phyloP scores from a whole-genome alignment of 2,888 invertebrate species.

The Physocephala rufipes region DNA sequence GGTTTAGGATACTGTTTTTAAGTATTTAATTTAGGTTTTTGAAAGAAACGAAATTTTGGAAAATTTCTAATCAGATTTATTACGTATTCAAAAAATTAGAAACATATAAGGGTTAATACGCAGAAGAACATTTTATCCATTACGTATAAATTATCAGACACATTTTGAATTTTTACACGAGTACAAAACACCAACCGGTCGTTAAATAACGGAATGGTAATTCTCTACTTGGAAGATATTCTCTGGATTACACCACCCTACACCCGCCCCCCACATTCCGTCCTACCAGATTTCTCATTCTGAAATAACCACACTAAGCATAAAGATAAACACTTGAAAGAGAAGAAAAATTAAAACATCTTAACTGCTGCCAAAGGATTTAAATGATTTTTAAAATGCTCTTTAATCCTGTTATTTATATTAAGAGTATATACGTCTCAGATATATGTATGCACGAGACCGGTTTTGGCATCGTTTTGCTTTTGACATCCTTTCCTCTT shows the following conservation, averaged over 20 bases:
- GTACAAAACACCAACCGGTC: no score
- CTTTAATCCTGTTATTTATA: constrained; percentile 27
- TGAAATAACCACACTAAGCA: background rate
- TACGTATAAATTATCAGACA: no score
- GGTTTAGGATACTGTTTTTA: no score
- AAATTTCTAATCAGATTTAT: no score
- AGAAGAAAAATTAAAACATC: constrained; percentile 18
- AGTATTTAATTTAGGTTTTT: no score
- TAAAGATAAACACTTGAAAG: constrained; percentile 25
- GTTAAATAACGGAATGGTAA: no score
- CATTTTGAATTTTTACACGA: no score
- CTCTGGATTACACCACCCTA: background rate
- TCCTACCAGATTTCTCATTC: background rate
- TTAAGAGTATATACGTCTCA: background rate
- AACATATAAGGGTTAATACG: no score
- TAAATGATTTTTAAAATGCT: constrained; percentile 31
- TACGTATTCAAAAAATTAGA: no score
- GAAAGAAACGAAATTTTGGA: no score
- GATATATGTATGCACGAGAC: constrained; percentile 17
- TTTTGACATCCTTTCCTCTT: constrained; percentile 4
- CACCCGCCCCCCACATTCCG: background rate
- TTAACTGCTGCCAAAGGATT: constrained; percentile 42
- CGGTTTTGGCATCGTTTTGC: constrained; percentile 14
- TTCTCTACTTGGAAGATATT: no score
- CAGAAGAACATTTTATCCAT: no score